Evolutionary conservation across 2,113 vertebrate species (phyloP), one percentile per base, ranked within the genome.

Genomic region (Cavia aperea): DNA sequence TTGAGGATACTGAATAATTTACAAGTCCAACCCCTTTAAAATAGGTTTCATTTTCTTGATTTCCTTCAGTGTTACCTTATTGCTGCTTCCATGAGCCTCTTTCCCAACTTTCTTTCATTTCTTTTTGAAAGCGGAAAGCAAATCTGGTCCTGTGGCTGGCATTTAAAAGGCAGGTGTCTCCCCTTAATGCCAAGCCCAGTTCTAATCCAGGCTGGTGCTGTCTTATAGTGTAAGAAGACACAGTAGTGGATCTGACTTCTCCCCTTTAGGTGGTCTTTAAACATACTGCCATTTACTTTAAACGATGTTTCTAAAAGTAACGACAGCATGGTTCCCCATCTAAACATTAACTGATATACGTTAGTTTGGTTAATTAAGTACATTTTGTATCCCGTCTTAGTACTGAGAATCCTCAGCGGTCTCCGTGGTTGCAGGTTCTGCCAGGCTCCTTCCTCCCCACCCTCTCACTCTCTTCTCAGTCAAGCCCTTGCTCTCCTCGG

Each of bases 1-100:
- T 54, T 87, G 86, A 92, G 31, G 29, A 33, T 86, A 94, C 36
- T 83, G 68, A 90, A 58, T 39, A 85, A 75, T 49, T 92, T 81
- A 93, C 13, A 65, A 73, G 7, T 18, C 31, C 6, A 39, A n/a
- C 4, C 1, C 6, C 46, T 51, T 88, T 43, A 83, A 33, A 84
- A 56, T 65, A 60, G 12, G 16, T 82, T n/a, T 8, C 15, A 65
- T 33, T 70, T 95, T 94, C 66, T 88, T 60, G 2, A 77, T 93
- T 85, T 81, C 54, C 49, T 88, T 51, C 31, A 11, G n/a, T 75
- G 90, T 70, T 81, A 75, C 79, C 43, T 46, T 72, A 86, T 63
- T 90, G 60, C 79, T 88, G 54, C 31, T 79, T 83, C 81, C 51
- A 21, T 81, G 54, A 89, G 75, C 4, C 54, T 93, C 54, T 19